Percentiles rank a stretch among this genome's conserved stretches.
These are phyloP conservation scores for Yponomeuta evonymella DNA, from an alignment of 2,888 invertebrate genomes.

Conservation along the genomic window DNA sequence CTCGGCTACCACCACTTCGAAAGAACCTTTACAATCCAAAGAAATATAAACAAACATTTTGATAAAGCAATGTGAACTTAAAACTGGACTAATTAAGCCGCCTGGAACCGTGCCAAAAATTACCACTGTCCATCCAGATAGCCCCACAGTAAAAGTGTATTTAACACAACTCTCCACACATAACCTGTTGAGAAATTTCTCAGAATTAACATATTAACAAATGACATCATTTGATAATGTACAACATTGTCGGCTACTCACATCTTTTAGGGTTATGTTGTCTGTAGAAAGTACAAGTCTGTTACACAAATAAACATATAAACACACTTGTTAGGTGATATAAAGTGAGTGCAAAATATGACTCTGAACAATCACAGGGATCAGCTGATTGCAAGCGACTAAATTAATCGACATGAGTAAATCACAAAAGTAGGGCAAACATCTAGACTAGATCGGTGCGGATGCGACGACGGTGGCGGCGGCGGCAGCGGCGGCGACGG, in stretches of 20 bases:
- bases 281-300: not conserved
- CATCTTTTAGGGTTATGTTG: constrained; percentile 10
- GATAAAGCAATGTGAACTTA: constrained; percentile 1
- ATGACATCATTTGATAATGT: not conserved
- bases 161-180: not conserved
- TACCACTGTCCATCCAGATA: constrained; percentile 27
- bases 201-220: not conserved
- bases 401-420: constrained; percentile 68
- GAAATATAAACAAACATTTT: not conserved
- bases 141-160: constrained; percentile 22
- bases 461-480: constrained; percentile 24
- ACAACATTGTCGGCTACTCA: not conserved
- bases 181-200: not conserved
- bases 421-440: constrained; percentile 70
- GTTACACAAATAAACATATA: not conserved
- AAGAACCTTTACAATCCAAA: not conserved
- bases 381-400: constrained; percentile 71
- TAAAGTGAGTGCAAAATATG: constrained; percentile 32
- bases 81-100: constrained; percentile 53
- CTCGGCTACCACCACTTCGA: too few species aligned
- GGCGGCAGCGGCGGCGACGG: constrained; percentile 27
- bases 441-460: constrained; percentile 55
- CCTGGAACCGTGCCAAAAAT: constrained; percentile 55
- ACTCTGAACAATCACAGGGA: constrained; percentile 49
- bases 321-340: not conserved